These are phyloP conservation scores for Microplitis mediator DNA, from an alignment of 1,140 invertebrate genomes.

Conservation along the genomic window DNA sequence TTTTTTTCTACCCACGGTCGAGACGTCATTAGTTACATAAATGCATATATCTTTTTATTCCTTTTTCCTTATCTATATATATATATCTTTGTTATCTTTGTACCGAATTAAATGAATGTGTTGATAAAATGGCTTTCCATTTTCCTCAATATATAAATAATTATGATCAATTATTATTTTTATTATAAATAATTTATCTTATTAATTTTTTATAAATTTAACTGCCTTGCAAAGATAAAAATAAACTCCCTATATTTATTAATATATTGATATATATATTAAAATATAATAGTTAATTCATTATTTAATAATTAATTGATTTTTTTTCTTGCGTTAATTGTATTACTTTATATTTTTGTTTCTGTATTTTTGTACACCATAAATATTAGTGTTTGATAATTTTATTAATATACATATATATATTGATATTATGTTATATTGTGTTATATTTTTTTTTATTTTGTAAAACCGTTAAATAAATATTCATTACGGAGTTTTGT, in stretches of 20 bases:
- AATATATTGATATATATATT: too few relatives aligned
- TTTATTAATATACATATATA: neutral
- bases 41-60: neutral
- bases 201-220: conserved; percentile 1
- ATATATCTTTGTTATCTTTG: conserved; percentile 25
- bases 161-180: neutral
- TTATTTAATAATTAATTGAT: conserved; percentile 14
- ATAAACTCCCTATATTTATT: too few relatives aligned
- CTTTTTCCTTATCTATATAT: neutral
- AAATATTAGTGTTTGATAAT: conserved; percentile 3
- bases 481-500: neutral
- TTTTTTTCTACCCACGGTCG: neutral
- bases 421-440: neutral
- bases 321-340: conserved; percentile 11
- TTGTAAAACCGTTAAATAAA: conserved; percentile 9
- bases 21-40: conserved; percentile 4
- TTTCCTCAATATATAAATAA: neutral
- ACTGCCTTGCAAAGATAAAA: neutral
- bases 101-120: conserved; percentile 14
- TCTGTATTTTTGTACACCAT: conserved; percentile 16
- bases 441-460: conserved; percentile 22
- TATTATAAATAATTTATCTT: conserved; percentile 6
- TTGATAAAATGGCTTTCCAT: neutral
- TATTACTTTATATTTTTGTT: conserved; percentile 12
- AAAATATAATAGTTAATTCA: neutral